phyloP scores from a whole-genome alignment of 2,113 vertebrate genomes.

The Macquaria australasica region DNA sequence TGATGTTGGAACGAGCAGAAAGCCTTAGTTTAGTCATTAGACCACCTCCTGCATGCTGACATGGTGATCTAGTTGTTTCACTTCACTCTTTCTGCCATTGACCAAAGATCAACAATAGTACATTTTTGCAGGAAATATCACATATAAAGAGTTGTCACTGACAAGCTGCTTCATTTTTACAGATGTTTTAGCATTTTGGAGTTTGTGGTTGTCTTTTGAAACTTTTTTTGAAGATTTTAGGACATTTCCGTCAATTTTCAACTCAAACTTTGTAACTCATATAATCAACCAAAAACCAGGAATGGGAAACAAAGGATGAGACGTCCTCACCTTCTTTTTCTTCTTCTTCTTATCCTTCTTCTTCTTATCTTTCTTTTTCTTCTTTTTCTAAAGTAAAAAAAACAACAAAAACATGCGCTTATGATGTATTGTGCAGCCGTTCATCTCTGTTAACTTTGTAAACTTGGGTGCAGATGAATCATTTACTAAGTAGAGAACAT shows the following conservation, averaged over 20 bases:
- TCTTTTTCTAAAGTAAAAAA: constrained; percentile 40
- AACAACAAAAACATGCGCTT: accelerated
- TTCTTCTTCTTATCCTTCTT: constrained; percentile 54
- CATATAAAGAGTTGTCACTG: neutral
- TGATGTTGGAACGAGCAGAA: neutral
- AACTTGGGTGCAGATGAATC: neutral
- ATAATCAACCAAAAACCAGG: neutral
- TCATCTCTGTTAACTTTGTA: neutral
- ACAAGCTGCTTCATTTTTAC: neutral
- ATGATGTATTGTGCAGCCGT: neutral
- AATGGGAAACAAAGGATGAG: neutral
- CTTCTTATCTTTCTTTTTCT: constrained; percentile 56
- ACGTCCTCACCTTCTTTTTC: constrained; percentile 40
- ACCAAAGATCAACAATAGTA: neutral
- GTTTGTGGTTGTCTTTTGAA: neutral
- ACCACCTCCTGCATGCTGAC: neutral
- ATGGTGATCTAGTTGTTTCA: constrained; percentile 1
- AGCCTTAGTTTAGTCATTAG: no score
- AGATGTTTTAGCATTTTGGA: neutral
- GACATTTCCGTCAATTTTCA: neutral
- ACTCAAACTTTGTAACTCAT: neutral
- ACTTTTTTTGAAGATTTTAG: neutral
- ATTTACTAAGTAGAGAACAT: neutral
- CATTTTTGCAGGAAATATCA: neutral
- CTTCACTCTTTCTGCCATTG: neutral